Evolutionary conservation across 2,888 invertebrate species (phyloP).

Genomic region (Eudemis profundana): DNA sequence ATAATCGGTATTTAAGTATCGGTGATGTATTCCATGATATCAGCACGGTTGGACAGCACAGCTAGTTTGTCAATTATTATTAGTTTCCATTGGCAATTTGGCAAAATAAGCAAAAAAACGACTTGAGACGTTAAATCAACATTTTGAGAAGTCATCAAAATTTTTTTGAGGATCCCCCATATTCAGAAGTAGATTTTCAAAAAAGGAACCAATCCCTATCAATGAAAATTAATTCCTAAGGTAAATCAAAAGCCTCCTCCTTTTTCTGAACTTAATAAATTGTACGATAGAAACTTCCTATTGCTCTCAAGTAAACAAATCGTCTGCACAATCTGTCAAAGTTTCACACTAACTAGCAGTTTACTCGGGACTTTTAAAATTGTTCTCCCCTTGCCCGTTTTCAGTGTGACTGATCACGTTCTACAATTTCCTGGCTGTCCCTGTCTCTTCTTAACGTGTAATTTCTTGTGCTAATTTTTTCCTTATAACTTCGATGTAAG

Average conservation of each 20-base stretch:
- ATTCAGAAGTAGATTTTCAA: too few relatives aligned
- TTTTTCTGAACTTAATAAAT: too few relatives aligned
- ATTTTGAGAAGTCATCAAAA: too few relatives aligned
- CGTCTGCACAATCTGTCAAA: constrained; percentile 32
- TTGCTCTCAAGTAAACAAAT: constrained; percentile 25
- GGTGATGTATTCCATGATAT: too few relatives aligned
- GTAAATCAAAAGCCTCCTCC: constrained; percentile 5
- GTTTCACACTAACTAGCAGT: constrained; percentile 22
- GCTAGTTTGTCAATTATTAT: too few relatives aligned
- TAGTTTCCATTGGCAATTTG: too few relatives aligned
- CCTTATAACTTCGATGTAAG: background rate
- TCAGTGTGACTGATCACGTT: constrained; percentile 37
- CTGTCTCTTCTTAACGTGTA: background rate
- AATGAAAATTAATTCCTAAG: background rate
- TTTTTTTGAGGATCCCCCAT: too few relatives aligned
- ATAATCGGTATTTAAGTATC: too few relatives aligned
- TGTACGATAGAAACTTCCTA: constrained; percentile 2
- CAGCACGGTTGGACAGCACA: too few relatives aligned
- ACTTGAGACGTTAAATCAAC: too few relatives aligned
- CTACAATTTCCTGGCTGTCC: constrained; percentile 35
- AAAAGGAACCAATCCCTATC: too few relatives aligned
- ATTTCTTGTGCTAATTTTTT: background rate
- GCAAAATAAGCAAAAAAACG: too few relatives aligned
- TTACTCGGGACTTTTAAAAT: constrained; percentile 26
- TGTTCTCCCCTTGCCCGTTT: constrained; percentile 11